Conservation (phyloP, 2,797 vertebrate species). For the Eutrigla gurnardus region DNA sequence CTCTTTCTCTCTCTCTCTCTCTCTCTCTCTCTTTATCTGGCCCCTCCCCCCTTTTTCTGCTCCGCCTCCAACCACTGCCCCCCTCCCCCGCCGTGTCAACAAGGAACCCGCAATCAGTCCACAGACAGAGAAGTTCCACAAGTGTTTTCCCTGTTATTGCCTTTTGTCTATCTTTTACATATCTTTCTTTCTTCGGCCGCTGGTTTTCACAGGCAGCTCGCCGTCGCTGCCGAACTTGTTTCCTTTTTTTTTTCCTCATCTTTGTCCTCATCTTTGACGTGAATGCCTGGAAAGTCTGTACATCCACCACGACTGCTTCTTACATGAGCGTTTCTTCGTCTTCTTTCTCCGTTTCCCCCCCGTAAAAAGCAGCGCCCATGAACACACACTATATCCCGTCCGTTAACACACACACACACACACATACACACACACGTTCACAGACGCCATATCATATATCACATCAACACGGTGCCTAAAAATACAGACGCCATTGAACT, state of each 20-base stretch:
- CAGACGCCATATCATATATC: constrained; percentile 67
- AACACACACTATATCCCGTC: constrained; percentile 41
- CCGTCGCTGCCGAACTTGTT: constrained; percentile 83
- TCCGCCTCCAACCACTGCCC: constrained; percentile 62
- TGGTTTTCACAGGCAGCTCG: constrained; percentile 88
- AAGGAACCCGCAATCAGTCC: constrained; percentile 87
- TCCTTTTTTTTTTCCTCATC: constrained; percentile 32
- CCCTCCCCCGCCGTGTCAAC: constrained; percentile 64
- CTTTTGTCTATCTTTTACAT: constrained; percentile 81
- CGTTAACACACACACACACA: constrained; percentile 55
- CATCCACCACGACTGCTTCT: constrained; percentile 85
- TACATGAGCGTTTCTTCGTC: constrained; percentile 62
- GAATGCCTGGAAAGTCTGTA: constrained; percentile 82
- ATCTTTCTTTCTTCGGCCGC: constrained; percentile 73
- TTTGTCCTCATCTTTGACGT: constrained; percentile 83
- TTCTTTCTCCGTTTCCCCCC: constrained; percentile 17
- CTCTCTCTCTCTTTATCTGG: constrained; percentile 43
- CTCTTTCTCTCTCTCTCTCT: constrained; percentile 47
- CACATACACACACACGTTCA: constrained; percentile 58
- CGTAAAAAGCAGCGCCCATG: constrained; percentile 41
- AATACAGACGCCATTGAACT: constrained; percentile 93
- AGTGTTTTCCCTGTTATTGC: constrained; percentile 55
- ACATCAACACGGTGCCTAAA: constrained; percentile 99
- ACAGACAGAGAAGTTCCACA: constrained; percentile 75
- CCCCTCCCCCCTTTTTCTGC: constrained; percentile 42